A percentile compares a stretch with the other conserved stretches of the same genome.
Evolutionary conservation across 2,797 vertebrate genomes (phyloP).

Genomic region (Squalus acanthias): DNA sequence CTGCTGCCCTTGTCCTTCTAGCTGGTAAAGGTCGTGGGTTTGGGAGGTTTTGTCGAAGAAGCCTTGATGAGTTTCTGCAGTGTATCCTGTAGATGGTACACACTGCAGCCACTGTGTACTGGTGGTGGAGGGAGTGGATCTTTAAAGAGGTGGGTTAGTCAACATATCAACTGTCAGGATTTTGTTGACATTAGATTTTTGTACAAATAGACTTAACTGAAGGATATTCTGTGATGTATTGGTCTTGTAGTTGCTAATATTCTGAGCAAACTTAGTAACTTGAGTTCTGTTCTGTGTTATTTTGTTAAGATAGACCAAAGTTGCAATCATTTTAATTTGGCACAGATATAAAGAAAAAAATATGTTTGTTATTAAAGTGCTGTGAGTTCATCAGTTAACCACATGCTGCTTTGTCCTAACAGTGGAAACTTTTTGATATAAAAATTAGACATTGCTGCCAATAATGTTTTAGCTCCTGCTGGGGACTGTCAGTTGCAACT

Average conservation of each 20-base stretch:
- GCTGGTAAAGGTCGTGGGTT: background rate
- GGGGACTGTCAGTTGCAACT: background rate
- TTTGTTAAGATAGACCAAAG: background rate
- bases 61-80: background rate
- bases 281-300: background rate
- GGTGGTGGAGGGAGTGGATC: background rate
- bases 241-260: background rate
- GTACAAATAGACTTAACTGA: background rate
- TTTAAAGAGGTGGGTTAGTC: background rate
- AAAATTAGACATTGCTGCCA: background rate
- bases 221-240: background rate
- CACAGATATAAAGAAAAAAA: background rate
- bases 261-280: background rate
- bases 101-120: background rate
- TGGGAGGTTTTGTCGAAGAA: background rate
- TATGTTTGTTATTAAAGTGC: background rate
- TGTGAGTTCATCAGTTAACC: constrained; percentile 5
- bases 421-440: background rate
- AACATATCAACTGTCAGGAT: background rate
- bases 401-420: background rate
- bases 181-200: background rate
- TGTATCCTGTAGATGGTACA: background rate
- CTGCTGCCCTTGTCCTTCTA: background rate
- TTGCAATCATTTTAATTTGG: background rate
- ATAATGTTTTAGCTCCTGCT: background rate